Base-by-base conservation (phyloP, 1,140 invertebrate species). In the Eulimnadia texana region DNA sequence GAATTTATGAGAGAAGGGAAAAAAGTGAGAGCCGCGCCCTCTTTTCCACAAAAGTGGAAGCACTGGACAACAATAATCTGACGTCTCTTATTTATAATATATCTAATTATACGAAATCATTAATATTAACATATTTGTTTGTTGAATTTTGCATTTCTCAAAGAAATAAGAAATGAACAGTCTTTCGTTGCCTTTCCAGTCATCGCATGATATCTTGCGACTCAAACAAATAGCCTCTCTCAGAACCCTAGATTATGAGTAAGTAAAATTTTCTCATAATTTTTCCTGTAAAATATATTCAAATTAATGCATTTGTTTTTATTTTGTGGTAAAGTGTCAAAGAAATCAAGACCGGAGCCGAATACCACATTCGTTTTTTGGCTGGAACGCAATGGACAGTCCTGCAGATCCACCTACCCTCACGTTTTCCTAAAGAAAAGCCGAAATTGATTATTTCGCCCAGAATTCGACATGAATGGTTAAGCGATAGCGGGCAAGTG, bases 401-500 rank as follows among this genome's bases (percentile, higher is more conserved):
- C 62, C 72, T 87, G 66, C 77, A 78, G 68, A 79, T 87, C 20
- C 73, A 78, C 11, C 66, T 88, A 55, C 72, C 77, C 16, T 76
- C 78, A 11, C 80, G 86, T 62, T 88, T 87, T 74, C 85, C 85
- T 49, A 76, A 82, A 68, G 82, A 84, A 67, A 84, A 84, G 66
- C 85, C 85, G 28, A 74, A 79, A 29, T 77, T 88, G 54, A 79
- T 77, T 67, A 75, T 87, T 23, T 79, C 78, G 57, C 85, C 84
- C 1, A 69, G 74, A 16, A 73, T 86, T 59, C 71, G 72, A 2
- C 85, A 88, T 72, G 78, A 78, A 1, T 88, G 84, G 84, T 76
- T 85, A 6, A 78, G 78, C 55, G 68, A 79, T 58, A 78, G 75
- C 22, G 79, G 79, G 49, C 80, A 84, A 72, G 79, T 87, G 33